A percentile compares a stretch with the other conserved stretches of the same genome.
These are phyloP conservation scores for Xerus rutilus DNA, from an alignment of 2,797 vertebrate species.

Conservation along the genomic window DNA sequence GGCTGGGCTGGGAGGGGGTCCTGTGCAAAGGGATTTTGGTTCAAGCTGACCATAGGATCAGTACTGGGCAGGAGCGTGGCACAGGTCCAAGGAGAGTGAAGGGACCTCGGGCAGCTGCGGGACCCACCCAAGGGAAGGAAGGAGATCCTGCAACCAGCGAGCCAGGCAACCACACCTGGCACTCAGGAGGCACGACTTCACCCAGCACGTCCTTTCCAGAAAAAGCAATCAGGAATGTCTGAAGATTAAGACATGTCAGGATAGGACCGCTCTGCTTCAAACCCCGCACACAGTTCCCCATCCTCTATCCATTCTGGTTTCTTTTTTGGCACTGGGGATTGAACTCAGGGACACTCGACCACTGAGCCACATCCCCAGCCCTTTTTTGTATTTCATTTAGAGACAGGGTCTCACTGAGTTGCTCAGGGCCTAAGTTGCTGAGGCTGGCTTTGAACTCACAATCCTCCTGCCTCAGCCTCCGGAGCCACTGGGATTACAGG, in stretches of 20 bases:
- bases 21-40: background rate
- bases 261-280: background rate
- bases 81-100: background rate
- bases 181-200: background rate
- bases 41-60: conserved; percentile 7
- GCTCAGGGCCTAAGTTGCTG: no score
- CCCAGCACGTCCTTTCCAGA: background rate
- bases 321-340: background rate
- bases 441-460: no score
- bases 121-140: background rate
- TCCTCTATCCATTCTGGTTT: background rate
- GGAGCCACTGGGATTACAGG: no score
- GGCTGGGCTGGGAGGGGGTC: background rate
- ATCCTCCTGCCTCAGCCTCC: no score
- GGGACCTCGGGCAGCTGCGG: background rate
- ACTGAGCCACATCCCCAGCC: no score
- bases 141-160: background rate
- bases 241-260: background rate
- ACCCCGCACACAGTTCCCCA: background rate
- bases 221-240: background rate
- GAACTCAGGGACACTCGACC: no score
- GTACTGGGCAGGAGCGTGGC: background rate
- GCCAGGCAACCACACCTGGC: background rate
- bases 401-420: no score
- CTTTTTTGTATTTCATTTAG: no score